Evolutionary conservation across 2,888 invertebrate genomes (phyloP).

Genomic region (Drosophila mercatorum): DNA sequence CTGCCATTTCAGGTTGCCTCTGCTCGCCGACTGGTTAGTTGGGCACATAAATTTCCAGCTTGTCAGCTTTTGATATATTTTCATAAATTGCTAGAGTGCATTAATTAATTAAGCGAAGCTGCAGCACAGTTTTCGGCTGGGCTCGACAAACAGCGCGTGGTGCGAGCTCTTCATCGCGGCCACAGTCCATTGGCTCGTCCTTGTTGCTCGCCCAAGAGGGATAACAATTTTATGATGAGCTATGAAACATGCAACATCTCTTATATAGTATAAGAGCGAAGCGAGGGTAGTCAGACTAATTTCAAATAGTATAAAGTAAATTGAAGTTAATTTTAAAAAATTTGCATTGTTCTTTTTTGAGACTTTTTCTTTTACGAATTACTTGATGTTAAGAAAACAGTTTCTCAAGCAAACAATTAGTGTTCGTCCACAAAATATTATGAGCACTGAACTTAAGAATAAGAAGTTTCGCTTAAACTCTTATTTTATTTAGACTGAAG

Average conservation of each 20-base stretch:
- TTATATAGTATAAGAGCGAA: not conserved
- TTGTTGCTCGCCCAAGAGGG: not conserved
- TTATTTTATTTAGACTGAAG: no score
- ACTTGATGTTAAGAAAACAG: no score
- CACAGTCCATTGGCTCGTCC: not conserved
- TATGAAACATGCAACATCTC: not conserved
- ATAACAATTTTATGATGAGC: not conserved
- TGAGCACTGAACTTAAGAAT: no score
- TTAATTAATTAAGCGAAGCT: slow-evolving; percentile 83
- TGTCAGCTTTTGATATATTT: slow-evolving; percentile 85
- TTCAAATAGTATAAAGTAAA: no score
- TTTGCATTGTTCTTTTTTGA: no score
- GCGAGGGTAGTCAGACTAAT: no score
- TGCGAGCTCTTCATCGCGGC: slow-evolving; percentile 3
- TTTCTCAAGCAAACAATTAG: no score
- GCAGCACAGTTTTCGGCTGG: slow-evolving; percentile 51
- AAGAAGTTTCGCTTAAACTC: no score
- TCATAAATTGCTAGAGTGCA: slow-evolving; percentile 85
- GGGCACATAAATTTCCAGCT: slow-evolving; percentile 84
- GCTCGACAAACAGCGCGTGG: slow-evolving; percentile 21
- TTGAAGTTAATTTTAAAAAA: no score
- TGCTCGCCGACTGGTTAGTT: slow-evolving; percentile 49
- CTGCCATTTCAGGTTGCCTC: slow-evolving; percentile 58
- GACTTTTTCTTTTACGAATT: no score
- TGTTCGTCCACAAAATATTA: no score